A percentile compares a stretch with the other conserved stretches of the same genome.
Evolutionary conservation across 2,113 vertebrate species (phyloP).

Genomic region (Circaetus cinerascens): DNA sequence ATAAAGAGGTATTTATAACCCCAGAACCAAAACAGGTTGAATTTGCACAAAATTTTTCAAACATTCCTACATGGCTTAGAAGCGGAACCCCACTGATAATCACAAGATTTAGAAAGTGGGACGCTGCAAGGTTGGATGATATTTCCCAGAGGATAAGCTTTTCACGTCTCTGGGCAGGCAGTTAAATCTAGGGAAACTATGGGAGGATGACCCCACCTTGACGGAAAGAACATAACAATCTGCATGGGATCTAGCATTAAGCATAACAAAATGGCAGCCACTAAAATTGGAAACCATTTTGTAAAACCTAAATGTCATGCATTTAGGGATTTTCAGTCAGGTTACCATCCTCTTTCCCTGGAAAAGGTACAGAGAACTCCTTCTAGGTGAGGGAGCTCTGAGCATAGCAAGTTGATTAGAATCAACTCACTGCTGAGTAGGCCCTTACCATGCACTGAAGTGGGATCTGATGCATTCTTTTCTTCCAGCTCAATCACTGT

Average conservation of each 20-base stretch:
- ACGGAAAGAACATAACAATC: neutral
- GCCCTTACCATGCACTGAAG: conserved; percentile 17
- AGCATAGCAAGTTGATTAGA: neutral
- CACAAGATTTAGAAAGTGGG: neutral
- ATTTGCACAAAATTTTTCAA: neutral
- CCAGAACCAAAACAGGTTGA: neutral
- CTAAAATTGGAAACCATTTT: neutral
- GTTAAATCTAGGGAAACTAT: neutral
- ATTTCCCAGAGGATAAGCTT: neutral
- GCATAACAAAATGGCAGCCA: neutral
- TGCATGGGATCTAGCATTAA: neutral
- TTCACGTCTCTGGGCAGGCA: neutral
- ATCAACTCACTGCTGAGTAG: neutral
- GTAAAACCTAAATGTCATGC: neutral
- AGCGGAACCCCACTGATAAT: neutral
- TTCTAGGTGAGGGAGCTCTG: neutral
- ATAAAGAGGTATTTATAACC: neutral
- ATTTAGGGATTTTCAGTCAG: neutral
- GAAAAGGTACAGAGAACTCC: neutral
- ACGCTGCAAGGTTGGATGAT: neutral
- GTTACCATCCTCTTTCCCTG: neutral
- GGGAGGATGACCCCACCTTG: neutral
- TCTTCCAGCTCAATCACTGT: conserved; percentile 46
- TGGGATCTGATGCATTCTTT: conserved; percentile 13
- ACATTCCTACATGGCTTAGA: neutral